Evolutionary conservation across 2,113 vertebrate species (phyloP).

Genomic region (Coturnix japonica): DNA sequence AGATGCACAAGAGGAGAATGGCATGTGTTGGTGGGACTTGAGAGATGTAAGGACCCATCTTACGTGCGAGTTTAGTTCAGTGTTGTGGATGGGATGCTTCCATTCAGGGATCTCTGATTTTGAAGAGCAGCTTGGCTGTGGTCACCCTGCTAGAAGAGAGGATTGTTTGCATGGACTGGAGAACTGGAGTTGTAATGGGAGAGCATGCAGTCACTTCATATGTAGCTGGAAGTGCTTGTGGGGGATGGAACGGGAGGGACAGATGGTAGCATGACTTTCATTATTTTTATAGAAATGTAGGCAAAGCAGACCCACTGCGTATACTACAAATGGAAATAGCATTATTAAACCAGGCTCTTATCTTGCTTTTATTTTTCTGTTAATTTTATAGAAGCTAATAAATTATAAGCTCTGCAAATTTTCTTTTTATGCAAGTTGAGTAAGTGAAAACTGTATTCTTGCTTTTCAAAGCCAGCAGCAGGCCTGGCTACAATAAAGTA

Average conservation of each 20-base stretch:
- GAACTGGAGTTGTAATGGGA: not conserved
- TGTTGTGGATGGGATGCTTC: not conserved
- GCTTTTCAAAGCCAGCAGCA: not conserved
- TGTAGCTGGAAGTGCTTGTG: not conserved
- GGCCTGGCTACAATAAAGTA: not conserved
- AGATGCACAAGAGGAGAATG: not conserved
- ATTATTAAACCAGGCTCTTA: constrained; percentile 26
- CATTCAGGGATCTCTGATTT: not conserved
- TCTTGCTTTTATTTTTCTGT: constrained; percentile 57
- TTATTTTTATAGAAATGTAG: constrained; percentile 31
- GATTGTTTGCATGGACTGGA: not conserved
- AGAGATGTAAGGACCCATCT: not conserved
- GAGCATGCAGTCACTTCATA: not conserved
- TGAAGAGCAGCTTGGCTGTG: not conserved
- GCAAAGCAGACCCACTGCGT: not conserved
- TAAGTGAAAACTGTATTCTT: constrained; percentile 1
- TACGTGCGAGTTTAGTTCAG: too few species aligned
- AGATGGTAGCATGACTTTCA: not conserved
- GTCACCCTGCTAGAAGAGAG: not conserved
- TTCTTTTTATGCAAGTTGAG: not conserved
- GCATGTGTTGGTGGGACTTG: not conserved
- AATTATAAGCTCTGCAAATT: not conserved
- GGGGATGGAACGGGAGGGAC: not conserved
- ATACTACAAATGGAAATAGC: not conserved
- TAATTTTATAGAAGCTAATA: constrained; percentile 51